phyloP scores from a whole-genome alignment of 2,113 vertebrate species.

The Platysternon megacephalum region DNA sequence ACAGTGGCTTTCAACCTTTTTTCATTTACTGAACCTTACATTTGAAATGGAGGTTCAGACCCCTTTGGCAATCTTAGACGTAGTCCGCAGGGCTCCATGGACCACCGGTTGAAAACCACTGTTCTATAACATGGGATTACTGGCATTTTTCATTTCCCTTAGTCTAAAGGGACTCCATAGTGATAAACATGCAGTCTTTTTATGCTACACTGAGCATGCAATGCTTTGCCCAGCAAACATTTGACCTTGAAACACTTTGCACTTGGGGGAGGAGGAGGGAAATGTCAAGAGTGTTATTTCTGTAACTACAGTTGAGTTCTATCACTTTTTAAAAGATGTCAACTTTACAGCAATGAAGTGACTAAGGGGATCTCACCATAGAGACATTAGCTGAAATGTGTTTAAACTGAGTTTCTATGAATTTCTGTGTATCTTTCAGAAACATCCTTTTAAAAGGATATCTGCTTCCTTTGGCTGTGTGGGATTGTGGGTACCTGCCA shows the following conservation, averaged over 20 bases:
- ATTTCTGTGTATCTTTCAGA: not conserved
- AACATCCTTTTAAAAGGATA: not conserved
- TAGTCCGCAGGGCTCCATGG: no score
- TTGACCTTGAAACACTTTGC: slow-evolving; percentile 9
- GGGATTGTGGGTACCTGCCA: not conserved
- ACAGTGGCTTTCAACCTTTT: not conserved
- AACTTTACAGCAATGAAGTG: not conserved
- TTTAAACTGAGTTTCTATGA: not conserved
- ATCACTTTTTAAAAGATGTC: not conserved
- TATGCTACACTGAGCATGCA: not conserved
- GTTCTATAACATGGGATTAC: not conserved
- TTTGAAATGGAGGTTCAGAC: no score
- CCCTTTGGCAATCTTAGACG: no score
- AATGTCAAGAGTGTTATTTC: not conserved
- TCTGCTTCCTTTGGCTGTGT: not conserved
- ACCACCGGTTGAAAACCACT: not conserved
- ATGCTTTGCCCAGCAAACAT: not conserved
- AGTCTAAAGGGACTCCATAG: not conserved
- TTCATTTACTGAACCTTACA: no score
- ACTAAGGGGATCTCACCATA: not conserved
- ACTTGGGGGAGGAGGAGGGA: not conserved
- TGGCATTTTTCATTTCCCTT: slow-evolving; percentile 10
- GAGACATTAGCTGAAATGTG: not conserved
- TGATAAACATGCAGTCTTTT: not conserved
- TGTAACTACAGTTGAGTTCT: not conserved